Base-by-base conservation (phyloP, 1,140 invertebrate genomes). In the Panagrolaimus sp. region DNA sequence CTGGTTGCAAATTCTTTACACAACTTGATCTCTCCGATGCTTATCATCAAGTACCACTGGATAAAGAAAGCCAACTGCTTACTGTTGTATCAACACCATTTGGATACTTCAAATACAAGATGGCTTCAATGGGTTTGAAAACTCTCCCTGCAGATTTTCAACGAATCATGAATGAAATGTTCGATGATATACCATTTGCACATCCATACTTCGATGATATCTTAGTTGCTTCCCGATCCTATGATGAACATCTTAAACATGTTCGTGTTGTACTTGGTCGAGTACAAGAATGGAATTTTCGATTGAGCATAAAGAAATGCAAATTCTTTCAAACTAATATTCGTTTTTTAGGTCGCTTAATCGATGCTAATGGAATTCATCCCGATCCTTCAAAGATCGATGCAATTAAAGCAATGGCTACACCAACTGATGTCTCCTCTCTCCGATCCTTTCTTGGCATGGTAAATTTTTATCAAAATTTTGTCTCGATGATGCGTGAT, bases 51-150 rank as follows among this genome's bases (percentile, higher is more conserved):
- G 5, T 53, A 2, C 20, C 20, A 2, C n/a, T 53, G 9, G 9
- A 8, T 9, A 5, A 53, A 9, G 9, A 20, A 9, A 23, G 20
- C 1, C 20, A 53, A 27, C 51, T 0, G 0, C 51, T 53, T 9
- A n/a, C 27, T 27, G n/a, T n/a, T 1, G 27, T 53, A 9, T 23
- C 20, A 2, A 53, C 51, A 2, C 11, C 27, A 9, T 23, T 23
- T 53, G 51, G 51, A 9, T 5, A n/a, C 0, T 53, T 23, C 16
- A 1, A 14, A 1, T 69, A 48, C 11, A 38, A 70, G 11, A 46
- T 73, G 14, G 38, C n/a, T 74, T 13, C 69, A 74, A 31, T n/a
- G n/a, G 74, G 74, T 1, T 48, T 75, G 11, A 73, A 71, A 31
- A 45, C 70, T 5, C 71, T 71, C 0, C 74, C 74, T 0, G 69